Evolutionary conservation across 2,113 vertebrate genomes (phyloP).

Genomic region (Eulemur macaco): DNA sequence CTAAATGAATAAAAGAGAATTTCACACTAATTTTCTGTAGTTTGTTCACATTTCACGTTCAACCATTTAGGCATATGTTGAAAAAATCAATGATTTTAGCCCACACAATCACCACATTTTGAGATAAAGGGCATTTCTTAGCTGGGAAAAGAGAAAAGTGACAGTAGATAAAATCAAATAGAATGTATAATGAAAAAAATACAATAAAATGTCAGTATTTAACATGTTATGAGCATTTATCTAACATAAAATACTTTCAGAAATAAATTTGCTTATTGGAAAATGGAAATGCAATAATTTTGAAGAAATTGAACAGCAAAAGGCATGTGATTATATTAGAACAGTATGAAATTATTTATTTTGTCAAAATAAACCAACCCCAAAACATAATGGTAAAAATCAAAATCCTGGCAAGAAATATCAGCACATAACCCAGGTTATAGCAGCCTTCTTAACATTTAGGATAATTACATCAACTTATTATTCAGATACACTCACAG

Average conservation of each 20-base stretch:
- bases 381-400: neutral
- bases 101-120: neutral
- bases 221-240: neutral
- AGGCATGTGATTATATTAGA: neutral
- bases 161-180: neutral
- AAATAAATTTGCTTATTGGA: neutral
- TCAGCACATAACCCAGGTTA: neutral
- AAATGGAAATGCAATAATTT: slow-evolving; percentile 8
- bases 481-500: neutral
- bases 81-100: slow-evolving; percentile 30
- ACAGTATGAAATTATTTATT: neutral
- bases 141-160: neutral
- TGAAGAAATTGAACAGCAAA: neutral
- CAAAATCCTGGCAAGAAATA: neutral
- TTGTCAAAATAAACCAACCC: neutral
- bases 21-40: neutral
- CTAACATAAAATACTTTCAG: neutral
- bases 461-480: neutral
- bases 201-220: neutral
- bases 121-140: neutral
- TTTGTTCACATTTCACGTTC: slow-evolving; percentile 28
- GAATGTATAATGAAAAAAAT: neutral
- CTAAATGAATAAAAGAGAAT: neutral
- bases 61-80: slow-evolving; percentile 7
- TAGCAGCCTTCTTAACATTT: neutral